Percentiles rank a stretch among this genome's conserved stretches.
phyloP scores from a whole-genome alignment of 2,113 vertebrate species.

The Psilopogon haemacephalus region DNA sequence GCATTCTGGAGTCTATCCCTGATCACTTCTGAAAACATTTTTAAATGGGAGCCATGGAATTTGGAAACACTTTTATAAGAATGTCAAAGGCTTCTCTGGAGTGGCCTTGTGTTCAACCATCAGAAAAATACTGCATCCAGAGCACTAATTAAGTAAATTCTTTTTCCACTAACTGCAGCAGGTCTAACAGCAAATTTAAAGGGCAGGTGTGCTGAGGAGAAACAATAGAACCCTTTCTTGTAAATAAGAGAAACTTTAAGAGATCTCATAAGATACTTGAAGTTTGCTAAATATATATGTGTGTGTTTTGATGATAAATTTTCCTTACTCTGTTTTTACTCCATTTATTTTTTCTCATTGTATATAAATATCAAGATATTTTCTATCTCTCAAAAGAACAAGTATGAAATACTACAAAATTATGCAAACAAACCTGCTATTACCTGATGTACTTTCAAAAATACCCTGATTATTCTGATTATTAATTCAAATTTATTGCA shows the following conservation, averaged over 20 bases:
- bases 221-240: not conserved
- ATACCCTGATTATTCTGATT: not conserved
- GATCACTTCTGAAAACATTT: not conserved
- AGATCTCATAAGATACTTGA: not conserved
- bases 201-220: not conserved
- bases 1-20: not conserved
- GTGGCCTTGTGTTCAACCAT: not conserved
- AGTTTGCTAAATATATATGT: not conserved
- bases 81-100: not conserved
- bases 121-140: not conserved
- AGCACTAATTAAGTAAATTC: not conserved
- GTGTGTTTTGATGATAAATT: not conserved
- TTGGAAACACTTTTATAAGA: not conserved
- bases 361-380: not conserved
- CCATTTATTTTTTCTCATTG: not conserved
- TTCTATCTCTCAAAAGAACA: not conserved
- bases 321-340: not conserved
- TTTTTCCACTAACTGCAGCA: not conserved
- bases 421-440: not conserved
- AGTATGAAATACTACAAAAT: not conserved
- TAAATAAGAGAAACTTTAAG: not conserved
- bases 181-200: not conserved
- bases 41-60: not conserved
- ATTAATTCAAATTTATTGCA: not conserved
- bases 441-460: not conserved